Evolutionary conservation across 2,888 invertebrate genomes (phyloP).

Genomic region (Ferrisia virgata): DNA sequence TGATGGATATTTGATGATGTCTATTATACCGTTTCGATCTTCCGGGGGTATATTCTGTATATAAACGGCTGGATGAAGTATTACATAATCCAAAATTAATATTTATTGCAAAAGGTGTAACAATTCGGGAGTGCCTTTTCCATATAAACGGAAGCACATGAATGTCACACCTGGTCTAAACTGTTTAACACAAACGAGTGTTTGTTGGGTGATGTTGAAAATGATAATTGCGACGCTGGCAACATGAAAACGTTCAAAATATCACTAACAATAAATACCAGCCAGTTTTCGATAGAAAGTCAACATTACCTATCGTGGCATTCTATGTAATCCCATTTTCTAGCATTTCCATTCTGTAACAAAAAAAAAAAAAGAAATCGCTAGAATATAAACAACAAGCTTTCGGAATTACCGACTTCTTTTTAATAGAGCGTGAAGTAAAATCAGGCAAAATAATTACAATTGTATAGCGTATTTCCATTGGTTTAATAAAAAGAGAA

Average conservation of each 20-base stretch:
- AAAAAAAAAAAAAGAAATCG: neutral
- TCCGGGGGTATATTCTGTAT: constrained; percentile 63
- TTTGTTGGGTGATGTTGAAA: constrained; percentile 72
- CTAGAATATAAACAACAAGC: neutral
- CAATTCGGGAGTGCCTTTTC: neutral
- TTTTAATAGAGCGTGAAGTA: no score
- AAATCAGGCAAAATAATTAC: neutral
- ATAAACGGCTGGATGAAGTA: constrained; percentile 64
- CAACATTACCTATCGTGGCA: neutral
- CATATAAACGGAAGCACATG: neutral
- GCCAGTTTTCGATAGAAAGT: neutral
- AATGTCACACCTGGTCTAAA: constrained; percentile 73
- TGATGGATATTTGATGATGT: constrained; percentile 66
- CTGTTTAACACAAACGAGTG: constrained; percentile 83
- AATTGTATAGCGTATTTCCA: neutral
- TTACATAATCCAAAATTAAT: neutral
- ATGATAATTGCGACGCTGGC: constrained; percentile 78
- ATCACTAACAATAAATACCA: neutral
- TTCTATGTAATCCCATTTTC: neutral
- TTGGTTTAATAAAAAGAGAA: neutral
- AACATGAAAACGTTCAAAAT: constrained; percentile 44
- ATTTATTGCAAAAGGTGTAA: neutral
- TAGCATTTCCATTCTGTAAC: neutral
- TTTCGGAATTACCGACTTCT: no score
- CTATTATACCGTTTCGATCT: constrained; percentile 59